Evolutionary conservation across 1,140 invertebrate species (phyloP).

Genomic region (Temnothorax nylanderi): DNA sequence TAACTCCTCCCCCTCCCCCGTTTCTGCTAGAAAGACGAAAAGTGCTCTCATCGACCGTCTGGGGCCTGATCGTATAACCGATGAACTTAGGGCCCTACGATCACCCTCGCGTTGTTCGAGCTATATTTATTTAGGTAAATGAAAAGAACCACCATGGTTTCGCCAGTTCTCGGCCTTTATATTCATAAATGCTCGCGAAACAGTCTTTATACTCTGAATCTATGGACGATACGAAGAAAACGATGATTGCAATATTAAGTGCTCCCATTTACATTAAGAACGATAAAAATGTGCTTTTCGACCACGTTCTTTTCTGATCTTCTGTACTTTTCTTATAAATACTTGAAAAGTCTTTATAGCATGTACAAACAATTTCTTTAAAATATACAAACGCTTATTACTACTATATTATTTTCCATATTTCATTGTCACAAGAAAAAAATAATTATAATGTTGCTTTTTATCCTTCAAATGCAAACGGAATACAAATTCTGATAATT

Average conservation of each 20-base stretch:
- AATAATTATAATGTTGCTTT: background rate
- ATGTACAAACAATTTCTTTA: background rate
- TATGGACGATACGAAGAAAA: background rate
- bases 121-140: slow-evolving; percentile 85
- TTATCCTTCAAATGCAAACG: background rate
- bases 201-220: background rate
- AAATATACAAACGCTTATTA: background rate
- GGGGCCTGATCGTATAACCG: slow-evolving; percentile 36
- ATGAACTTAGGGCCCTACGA: slow-evolving; percentile 46
- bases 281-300: background rate
- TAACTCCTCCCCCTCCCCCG: slow-evolving; percentile 10
- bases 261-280: background rate
- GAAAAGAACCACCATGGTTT: slow-evolving; percentile 68
- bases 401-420: background rate
- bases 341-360: background rate
- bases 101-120: slow-evolving; percentile 72
- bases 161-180: slow-evolving; percentile 63
- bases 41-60: background rate
- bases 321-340: background rate
- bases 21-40: slow-evolving; percentile 55
- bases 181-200: slow-evolving; percentile 61
- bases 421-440: background rate
- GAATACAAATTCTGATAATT: background rate
- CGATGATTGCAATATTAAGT: background rate
- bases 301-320: background rate